Percentiles rank a stretch among this genome's conserved stretches.
Conservation (phyloP, 1,140 invertebrate species). For the Euura saliciscinereae region DNA sequence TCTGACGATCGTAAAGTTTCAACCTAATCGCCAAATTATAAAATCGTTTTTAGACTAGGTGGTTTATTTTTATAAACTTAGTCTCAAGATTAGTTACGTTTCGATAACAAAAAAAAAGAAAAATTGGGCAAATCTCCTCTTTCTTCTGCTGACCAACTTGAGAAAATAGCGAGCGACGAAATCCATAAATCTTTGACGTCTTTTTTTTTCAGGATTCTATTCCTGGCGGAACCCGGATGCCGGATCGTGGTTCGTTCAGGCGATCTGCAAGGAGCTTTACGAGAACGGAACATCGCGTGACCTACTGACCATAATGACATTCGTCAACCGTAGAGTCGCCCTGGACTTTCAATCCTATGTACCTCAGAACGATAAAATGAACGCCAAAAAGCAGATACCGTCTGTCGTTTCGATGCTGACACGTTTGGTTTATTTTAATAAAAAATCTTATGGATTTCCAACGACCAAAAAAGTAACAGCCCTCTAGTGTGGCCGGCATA, state of each 20-base stretch:
- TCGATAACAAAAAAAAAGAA: too few species aligned
- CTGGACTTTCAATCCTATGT: conserved; percentile 67
- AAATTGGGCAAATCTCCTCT: too few species aligned
- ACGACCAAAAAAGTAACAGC: not conserved
- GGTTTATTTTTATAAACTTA: too few species aligned
- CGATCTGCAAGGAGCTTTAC: conserved; percentile 66
- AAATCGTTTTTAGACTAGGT: not conserved
- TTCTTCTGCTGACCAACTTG: too few species aligned
- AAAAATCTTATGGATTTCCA: conserved; percentile 17
- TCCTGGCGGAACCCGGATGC: conserved; percentile 73
- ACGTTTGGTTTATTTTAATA: conserved; percentile 54
- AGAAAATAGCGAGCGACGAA: not conserved
- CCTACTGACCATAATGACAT: conserved; percentile 70
- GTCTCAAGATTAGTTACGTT: too few species aligned
- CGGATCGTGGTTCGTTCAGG: conserved; percentile 82
- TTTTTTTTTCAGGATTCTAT: conserved; percentile 63
- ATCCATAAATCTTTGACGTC: not conserved
- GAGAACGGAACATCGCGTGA: conserved; percentile 59
- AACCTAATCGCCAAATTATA: not conserved
- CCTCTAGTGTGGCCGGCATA: not conserved
- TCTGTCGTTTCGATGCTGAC: conserved; percentile 76
- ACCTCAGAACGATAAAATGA: conserved; percentile 62
- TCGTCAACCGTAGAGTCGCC: conserved; percentile 68
- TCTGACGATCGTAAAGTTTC: not conserved
- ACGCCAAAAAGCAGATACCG: conserved; percentile 75